Evolutionary conservation across 2,888 invertebrate species (phyloP).

Genomic region (Microplitis manilae): DNA sequence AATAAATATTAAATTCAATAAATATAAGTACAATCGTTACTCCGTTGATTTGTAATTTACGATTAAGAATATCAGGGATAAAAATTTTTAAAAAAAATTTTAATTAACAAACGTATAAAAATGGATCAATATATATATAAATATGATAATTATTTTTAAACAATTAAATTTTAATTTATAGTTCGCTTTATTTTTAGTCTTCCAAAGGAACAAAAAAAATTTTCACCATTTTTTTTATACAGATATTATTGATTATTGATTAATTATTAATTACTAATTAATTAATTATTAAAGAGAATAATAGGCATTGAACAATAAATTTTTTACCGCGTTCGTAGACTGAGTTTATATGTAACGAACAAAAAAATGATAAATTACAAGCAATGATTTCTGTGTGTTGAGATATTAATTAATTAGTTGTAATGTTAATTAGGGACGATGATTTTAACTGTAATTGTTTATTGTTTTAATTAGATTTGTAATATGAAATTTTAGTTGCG

Average conservation of each 20-base stretch:
- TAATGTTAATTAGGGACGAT: background rate
- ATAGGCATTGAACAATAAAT: constrained; percentile 44
- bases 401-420: background rate
- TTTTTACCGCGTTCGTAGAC: background rate
- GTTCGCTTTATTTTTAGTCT: background rate
- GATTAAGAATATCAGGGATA: constrained; percentile 31
- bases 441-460: constrained; percentile 20
- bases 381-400: too few species aligned
- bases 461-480: constrained; percentile 51
- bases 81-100: constrained; percentile 6
- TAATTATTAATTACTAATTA: constrained; percentile 17
- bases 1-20: constrained; percentile 31
- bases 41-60: constrained; percentile 22
- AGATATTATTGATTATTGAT: background rate
- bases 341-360: constrained; percentile 6
- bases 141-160: constrained; percentile 7
- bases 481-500: constrained; percentile 53
- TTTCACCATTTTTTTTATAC: background rate
- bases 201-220: background rate
- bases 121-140: background rate
- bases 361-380: background rate
- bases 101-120: constrained; percentile 36
- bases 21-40: constrained; percentile 23
- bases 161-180: background rate
- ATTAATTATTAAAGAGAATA: constrained; percentile 24